Base-by-base conservation (phyloP, 2,888 invertebrate species). In the Exocentrus adspersus region DNA sequence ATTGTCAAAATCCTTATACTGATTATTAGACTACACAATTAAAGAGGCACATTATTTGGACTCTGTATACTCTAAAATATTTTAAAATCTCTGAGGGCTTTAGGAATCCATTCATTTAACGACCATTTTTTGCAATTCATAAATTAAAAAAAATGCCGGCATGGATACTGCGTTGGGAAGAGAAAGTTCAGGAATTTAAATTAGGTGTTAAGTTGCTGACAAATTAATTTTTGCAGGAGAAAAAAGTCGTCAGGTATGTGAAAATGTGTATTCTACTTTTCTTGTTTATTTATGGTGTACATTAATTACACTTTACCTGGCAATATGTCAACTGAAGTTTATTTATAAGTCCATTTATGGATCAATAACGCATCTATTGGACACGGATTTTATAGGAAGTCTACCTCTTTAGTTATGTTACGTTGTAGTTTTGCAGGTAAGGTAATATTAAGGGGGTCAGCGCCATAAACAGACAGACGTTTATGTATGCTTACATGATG, bases 321-420 rank as follows among this genome's bases (percentile, higher is more conserved):
- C 17, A 48, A 48, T 28, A 14, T 28, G 48, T 28, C 24, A 48
- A 7, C 16, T 24, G 28, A 16, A 16, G 28, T 28, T 48, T 28
- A 48, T 48, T 48, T 48, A 14, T n/a, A 28, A n/a, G n/a, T 48
- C 48, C 46, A 45, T 45, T 45, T 45, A 45, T 45, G 5, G 45
- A 16, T 45, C 10, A 45, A 17, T 45, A 19, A 45, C 20, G 5
- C 19, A 16, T 45, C 10, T 19, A 17, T 24, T 48, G 24, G 10
- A 48, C 5, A 24, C 24, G 14, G 12, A 48, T 17, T 48, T 48
- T 48, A 28, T 17, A 14, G 14, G 24, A 20, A 28, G 24, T 28
- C 28, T 28, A 12, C 20, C 45, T 19, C 14, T 16, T 14, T 28
- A 5, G 3, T 24, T 24, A 24, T 24, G 3, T 24, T 24, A 24